These are phyloP conservation scores for Drosophila malerkotliana DNA, from an alignment of 1,140 invertebrate genomes.

Conservation along the genomic window DNA sequence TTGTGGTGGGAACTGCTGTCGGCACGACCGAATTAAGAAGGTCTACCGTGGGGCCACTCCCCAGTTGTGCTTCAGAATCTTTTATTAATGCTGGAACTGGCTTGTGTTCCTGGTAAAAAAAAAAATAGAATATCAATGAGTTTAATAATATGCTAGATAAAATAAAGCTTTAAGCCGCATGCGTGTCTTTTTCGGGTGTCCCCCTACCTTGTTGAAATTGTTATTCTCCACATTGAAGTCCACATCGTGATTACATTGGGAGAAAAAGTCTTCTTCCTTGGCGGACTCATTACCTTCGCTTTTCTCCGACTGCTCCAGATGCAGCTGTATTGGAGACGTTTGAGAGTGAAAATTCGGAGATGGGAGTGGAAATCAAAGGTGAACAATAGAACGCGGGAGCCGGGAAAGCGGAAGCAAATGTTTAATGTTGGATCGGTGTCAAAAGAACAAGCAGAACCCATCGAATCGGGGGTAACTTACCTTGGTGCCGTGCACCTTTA, in stretches of 20 bases:
- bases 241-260: constrained; percentile 86
- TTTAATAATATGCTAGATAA: neutral
- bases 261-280: constrained; percentile 93
- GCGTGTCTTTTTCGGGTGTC: constrained; percentile 23
- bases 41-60: constrained; percentile 83
- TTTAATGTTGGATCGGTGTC: constrained; percentile 29
- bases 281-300: constrained; percentile 63
- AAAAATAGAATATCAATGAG: neutral
- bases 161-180: constrained; percentile 23
- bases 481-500: constrained; percentile 95
- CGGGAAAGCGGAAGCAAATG: constrained; percentile 34
- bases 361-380: neutral
- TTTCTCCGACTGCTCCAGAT: constrained; percentile 86
- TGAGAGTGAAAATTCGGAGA: neutral
- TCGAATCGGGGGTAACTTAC: constrained; percentile 85
- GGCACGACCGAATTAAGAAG: constrained; percentile 73
- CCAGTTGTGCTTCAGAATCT: constrained; percentile 41
- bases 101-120: constrained; percentile 65
- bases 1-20: constrained; percentile 76
- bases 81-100: constrained; percentile 19
- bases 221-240: constrained; percentile 71
- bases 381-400: constrained; percentile 26
- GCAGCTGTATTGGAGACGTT: constrained; percentile 84
- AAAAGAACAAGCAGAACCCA: constrained; percentile 9
- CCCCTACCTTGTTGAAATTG: constrained; percentile 53